Base-by-base conservation (phyloP, 2,888 invertebrate genomes). In the Platypus cylindrus region DNA sequence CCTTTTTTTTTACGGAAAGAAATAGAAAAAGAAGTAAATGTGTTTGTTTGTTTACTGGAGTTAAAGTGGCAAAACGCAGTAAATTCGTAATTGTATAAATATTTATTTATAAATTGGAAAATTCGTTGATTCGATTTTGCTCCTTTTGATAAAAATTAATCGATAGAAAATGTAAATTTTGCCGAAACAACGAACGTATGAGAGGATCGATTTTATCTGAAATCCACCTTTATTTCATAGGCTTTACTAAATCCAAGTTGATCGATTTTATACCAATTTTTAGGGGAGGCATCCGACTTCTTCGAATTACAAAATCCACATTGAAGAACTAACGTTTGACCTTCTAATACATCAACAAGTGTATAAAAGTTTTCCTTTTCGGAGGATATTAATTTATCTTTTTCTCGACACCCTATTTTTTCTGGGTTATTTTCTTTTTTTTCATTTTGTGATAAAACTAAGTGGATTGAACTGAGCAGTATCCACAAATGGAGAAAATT, bases 231-330 rank as follows among this genome's bases (percentile, higher is more conserved):
- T 1, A 70, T 60, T 55, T 67, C 67, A 22, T 48, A 48, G 11
- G 60, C 51, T 1, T 49, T 36, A 3, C 41, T 43, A 36, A 49
- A 48, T 34, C 53, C 55, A 17, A 60, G 50, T 8, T 54, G 51
- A 46, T 65, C 58, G 44, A 64, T 58, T 49, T 59, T 60, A 45
- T 62, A 67, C 71, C 71, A 71, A 32, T 66, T 58, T 54, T 62
- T 68, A 2, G 66, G 55, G 3, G 49, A 49, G 3, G 49, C 49
- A 41, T 63, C 59, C 38, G 60, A 60, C 38, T 60, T 61, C 17
- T 48, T 48, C 47, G 66, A 64, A 15, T 59, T 54, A 41, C 70
- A 70, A 54, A 63, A 68, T 49, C 62, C 62, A 48, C 69, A 70
- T 45, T 65, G 59, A 37, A 70, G 50, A 24, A 56, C 48, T 34